These are phyloP conservation scores for Parauchenoglanis ngamensis DNA, from an alignment of 2,797 vertebrate species.

Conservation along the genomic window DNA sequence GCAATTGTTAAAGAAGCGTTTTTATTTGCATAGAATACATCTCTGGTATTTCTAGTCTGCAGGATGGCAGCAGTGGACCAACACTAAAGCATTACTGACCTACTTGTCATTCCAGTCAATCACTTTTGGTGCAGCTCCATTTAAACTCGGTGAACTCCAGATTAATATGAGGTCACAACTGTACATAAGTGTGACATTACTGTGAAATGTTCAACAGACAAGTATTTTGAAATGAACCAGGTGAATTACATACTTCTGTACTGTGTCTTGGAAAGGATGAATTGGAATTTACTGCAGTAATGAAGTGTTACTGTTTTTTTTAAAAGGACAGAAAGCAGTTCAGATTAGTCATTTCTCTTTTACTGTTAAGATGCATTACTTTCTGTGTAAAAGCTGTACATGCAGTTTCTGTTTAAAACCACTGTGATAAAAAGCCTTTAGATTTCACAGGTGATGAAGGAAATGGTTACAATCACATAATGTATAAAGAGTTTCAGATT, in stretches of 20 bases:
- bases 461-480: slow-evolving; percentile 1
- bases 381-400: not conserved
- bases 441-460: not conserved
- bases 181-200: slow-evolving; percentile 9
- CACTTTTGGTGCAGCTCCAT: slow-evolving; percentile 33
- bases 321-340: slow-evolving; percentile 51
- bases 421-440: slow-evolving; percentile 13
- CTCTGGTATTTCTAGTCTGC: slow-evolving; percentile 18
- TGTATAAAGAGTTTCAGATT: slow-evolving; percentile 61
- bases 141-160: slow-evolving; percentile 22
- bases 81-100: slow-evolving; percentile 29
- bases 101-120: slow-evolving; percentile 34
- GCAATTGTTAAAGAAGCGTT: not conserved
- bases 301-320: not conserved
- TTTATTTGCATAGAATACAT: slow-evolving; percentile 14
- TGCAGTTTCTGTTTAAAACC: slow-evolving; percentile 6
- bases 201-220: slow-evolving; percentile 22
- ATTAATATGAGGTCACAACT: not conserved
- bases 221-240: slow-evolving; percentile 21
- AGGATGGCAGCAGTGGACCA: slow-evolving; percentile 23
- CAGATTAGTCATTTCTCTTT: slow-evolving; percentile 40
- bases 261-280: not conserved
- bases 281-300: slow-evolving; percentile 22
- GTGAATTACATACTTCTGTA: not conserved
- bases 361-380: not conserved